Base-by-base conservation (phyloP, 2,888 invertebrate species). In the Drosophila nigritarsus region DNA sequence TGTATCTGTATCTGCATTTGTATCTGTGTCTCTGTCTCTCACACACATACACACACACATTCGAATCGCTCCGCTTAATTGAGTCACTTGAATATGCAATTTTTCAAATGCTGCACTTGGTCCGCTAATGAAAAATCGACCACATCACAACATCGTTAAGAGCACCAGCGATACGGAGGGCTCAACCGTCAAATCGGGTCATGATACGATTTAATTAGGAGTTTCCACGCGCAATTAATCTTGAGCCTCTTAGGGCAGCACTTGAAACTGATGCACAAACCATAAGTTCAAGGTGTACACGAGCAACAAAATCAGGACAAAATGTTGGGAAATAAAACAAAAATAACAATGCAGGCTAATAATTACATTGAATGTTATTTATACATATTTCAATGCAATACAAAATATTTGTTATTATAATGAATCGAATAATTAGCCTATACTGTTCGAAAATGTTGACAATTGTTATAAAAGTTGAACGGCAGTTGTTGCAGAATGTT, bases 201-300 rank as follows among this genome's bases (percentile, higher is more conserved):
- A 70, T 87, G 79, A 88, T 91, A 92, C 87, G 82, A 91, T 91
- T 91, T 91, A 91, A 92, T 91, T 91, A 92, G 83, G 83, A 84
- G 87, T 91, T 91, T 91, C 91, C 86, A 83, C 83, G 90, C 77
- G 86, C 87, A 91, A 92, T 92, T 90, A 91, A 91, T 91, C 92
- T 91, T 91, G 78, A 34, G 65, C 72, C 77, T 60, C 69, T 80
- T 73, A 70, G 55, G 60, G 48, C 50, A 56, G 42, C 83, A 79
- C 77, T 81, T 78, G 65, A 75, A 27, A 32, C 8, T 18, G 45
- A 49, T 40, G 59, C 65, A 36, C 30, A 56, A 45, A 20, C 34
- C 36, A 64, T 20, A 65, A 56, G 30, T 58, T 42, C 34, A 59
- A 62, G 30, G 71, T 71, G 9, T 20, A 76, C 61, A 81, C 73